Evolutionary conservation across 2,113 vertebrate species (phyloP).

Genomic region (Alethe castanea): DNA sequence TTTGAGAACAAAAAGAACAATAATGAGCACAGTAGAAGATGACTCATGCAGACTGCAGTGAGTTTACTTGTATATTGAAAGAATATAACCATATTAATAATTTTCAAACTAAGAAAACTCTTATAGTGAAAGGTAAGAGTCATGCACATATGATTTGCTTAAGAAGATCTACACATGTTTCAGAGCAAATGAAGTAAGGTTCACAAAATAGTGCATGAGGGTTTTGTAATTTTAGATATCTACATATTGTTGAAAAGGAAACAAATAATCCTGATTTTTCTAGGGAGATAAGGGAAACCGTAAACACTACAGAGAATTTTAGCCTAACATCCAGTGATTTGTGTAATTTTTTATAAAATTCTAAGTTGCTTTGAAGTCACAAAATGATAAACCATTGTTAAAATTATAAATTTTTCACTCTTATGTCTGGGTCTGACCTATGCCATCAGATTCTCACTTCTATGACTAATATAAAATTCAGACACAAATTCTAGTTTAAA

Average conservation of each 20-base stretch:
- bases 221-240: background rate
- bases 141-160: background rate
- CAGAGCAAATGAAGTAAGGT: background rate
- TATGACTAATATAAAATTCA: background rate
- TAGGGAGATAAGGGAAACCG: background rate
- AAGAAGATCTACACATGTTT: background rate
- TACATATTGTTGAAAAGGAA: background rate
- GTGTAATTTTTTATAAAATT: conserved; percentile 40
- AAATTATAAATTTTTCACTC: conserved; percentile 35
- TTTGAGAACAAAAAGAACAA: background rate
- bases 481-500: conserved; percentile 13
- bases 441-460: conserved; percentile 8
- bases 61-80: background rate
- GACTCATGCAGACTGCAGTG: background rate
- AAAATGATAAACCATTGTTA: conserved; percentile 57
- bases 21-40: background rate
- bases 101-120: background rate
- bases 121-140: background rate
- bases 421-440: background rate
- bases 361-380: conserved; percentile 50
- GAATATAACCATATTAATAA: background rate
- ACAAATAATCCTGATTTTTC: conserved; percentile 48
- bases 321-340: conserved; percentile 9
- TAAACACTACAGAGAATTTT: conserved; percentile 46
- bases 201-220: background rate